Evolutionary conservation across 2,888 invertebrate species (phyloP), one percentile per base, ranked within the genome.

Genomic region (Lepidonotus clava): DNA sequence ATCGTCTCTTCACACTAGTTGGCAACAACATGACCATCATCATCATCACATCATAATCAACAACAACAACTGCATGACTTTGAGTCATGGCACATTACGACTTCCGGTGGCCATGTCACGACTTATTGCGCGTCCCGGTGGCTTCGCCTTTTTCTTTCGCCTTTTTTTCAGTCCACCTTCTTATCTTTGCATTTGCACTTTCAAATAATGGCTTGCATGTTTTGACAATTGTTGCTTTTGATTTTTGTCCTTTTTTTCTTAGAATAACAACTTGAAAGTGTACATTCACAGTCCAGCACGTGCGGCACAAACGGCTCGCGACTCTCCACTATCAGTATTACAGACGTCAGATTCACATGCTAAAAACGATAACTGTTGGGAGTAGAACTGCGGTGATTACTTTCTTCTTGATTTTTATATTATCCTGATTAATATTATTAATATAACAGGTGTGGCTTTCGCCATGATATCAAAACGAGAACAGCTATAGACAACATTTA

Each of bases 401-500:
- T n/a, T n/a, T n/a, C n/a, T n/a, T n/a, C n/a, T n/a, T n/a, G n/a
- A n/a, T n/a, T n/a, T n/a, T n/a, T n/a, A n/a, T n/a, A n/a, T n/a
- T n/a, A n/a, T n/a, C n/a, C n/a, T n/a, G n/a, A n/a, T n/a, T n/a
- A n/a, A n/a, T n/a, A n/a, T 24, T 14, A 71, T n/a, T 71, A 11
- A n/a, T 21, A 71, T 71, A 36, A 36, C 38, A 36, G 71, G 71
- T 71, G 38, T 71, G 38, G 24, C n/a, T 34, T 38, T 71, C 38
- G 71, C 34, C 71, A 71, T n/a, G n/a, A n/a, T 71, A 71, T 71
- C 38, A 71, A 71, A 71, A 71, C 71, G 38, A 34, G 71, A 71
- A 71, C 71, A 71, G 71, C 71, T 71, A n/a, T n/a, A 71, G 71
- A 71, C 71, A 71, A 71, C 71, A 71, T 34, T 71, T 38, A 71